These are phyloP conservation scores for Apeltes quadracus DNA, from an alignment of 2,113 vertebrate species.

Conservation along the genomic window DNA sequence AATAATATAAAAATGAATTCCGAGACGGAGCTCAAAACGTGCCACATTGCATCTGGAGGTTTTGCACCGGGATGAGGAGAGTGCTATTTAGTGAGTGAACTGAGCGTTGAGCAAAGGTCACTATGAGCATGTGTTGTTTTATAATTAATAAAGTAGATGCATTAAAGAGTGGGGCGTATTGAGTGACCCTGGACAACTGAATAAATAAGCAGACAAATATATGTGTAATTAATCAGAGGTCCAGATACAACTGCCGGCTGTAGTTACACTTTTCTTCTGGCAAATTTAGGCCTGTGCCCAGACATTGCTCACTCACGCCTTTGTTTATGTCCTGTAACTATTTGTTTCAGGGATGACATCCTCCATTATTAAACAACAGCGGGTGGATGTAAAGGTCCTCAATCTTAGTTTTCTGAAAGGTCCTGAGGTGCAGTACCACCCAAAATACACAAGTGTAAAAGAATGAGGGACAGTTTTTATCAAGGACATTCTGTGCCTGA, in stretches of 20 bases:
- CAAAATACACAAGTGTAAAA: slow-evolving; percentile 50
- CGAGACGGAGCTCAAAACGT: background rate
- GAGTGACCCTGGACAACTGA: slow-evolving; percentile 29
- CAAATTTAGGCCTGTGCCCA: slow-evolving; percentile 14
- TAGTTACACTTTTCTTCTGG: slow-evolving; percentile 27
- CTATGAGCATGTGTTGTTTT: slow-evolving; percentile 29
- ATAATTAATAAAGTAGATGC: slow-evolving; percentile 35
- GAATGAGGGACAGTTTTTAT: slow-evolving; percentile 39
- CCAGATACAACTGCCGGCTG: slow-evolving; percentile 5
- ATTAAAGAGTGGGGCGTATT: slow-evolving; percentile 23
- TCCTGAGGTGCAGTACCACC: slow-evolving; percentile 35
- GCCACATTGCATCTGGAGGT: background rate
- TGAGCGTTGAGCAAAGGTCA: slow-evolving; percentile 51
- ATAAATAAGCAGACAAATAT: slow-evolving; percentile 38
- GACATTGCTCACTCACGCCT: slow-evolving; percentile 23
- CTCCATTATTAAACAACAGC: slow-evolving; percentile 15
- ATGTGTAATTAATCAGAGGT: slow-evolving; percentile 34
- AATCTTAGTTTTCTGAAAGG: slow-evolving; percentile 56
- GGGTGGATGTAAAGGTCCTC: slow-evolving; percentile 33
- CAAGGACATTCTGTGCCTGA: slow-evolving; percentile 16
- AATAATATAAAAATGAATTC: background rate
- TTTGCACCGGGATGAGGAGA: background rate
- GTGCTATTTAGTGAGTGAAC: background rate
- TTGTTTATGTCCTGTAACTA: slow-evolving; percentile 17
- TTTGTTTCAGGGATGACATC: slow-evolving; percentile 40